Evolutionary conservation across 2,113 vertebrate species (phyloP).

Genomic region (Xiphophorus couchianus): DNA sequence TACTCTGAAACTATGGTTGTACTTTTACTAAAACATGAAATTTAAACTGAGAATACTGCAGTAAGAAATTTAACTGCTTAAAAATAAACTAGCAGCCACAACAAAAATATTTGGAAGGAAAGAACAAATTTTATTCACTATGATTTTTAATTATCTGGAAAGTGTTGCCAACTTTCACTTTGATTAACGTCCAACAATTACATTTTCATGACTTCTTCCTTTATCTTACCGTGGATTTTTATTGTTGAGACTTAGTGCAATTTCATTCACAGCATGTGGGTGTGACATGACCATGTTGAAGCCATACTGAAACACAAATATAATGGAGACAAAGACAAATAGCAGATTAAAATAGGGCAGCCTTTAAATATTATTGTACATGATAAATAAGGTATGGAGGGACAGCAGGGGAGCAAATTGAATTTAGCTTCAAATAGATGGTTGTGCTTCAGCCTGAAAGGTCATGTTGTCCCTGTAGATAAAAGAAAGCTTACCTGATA

Average conservation of each 20-base stretch:
- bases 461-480: background rate
- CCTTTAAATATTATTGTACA: constrained; percentile 22
- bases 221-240: constrained; percentile 90
- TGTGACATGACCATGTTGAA: constrained; percentile 99
- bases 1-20: constrained; percentile 19
- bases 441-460: constrained; percentile 15
- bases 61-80: too few species aligned
- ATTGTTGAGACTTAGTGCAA: constrained; percentile 97
- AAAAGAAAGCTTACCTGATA: constrained; percentile 86
- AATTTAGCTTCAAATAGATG: constrained; percentile 34
- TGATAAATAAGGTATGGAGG: constrained; percentile 44
- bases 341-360: constrained; percentile 25
- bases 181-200: too few species aligned
- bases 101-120: background rate
- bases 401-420: constrained; percentile 32
- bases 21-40: background rate
- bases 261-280: constrained; percentile 96
- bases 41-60: background rate
- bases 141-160: too few species aligned
- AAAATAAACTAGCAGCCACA: too few species aligned
- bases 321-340: constrained; percentile 44
- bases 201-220: background rate
- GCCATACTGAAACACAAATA: constrained; percentile 85
- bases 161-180: too few species aligned
- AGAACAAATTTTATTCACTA: too few species aligned